phyloP scores from a whole-genome alignment of 2,113 vertebrate species.

The Aepyceros melampus region DNA sequence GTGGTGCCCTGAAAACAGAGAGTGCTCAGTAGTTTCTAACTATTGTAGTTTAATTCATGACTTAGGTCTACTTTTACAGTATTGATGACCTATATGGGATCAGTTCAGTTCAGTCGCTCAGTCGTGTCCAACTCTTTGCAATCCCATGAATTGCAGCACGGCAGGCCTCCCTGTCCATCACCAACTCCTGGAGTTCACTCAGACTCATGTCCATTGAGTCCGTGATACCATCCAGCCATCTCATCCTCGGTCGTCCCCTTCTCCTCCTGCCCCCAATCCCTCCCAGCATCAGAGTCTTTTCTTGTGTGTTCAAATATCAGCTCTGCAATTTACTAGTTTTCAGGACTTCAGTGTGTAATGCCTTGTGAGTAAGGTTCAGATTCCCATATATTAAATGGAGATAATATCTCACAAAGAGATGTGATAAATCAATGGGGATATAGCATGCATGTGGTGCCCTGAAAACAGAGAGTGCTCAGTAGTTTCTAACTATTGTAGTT shows the following conservation, averaged over 20 bases:
- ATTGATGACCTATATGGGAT: not conserved
- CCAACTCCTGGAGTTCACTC: too few relatives aligned
- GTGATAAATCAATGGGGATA: not conserved
- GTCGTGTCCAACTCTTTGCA: accelerated
- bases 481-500: not conserved
- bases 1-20: not conserved
- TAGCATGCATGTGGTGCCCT: not conserved
- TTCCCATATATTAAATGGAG: not conserved
- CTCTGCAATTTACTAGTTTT: not conserved
- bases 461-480: not conserved
- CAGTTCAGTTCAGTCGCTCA: too few relatives aligned
- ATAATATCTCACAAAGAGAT: not conserved
- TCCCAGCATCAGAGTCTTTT: too few relatives aligned
- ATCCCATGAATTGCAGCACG: too few relatives aligned
- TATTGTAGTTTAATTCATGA: too few relatives aligned
- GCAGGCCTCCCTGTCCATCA: too few relatives aligned
- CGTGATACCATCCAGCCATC: too few relatives aligned
- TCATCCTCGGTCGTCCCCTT: too few relatives aligned
- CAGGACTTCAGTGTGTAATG: not conserved
- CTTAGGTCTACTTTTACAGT: not conserved
- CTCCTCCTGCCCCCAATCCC: too few relatives aligned
- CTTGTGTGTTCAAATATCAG: not conserved
- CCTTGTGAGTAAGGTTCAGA: not conserved
- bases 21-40: not conserved
- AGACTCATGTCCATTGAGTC: too few relatives aligned